Percentiles rank a stretch among this genome's conserved stretches.
Evolutionary conservation across 2,797 vertebrate genomes (phyloP).

Genomic region (Moxostoma hubbsi): DNA sequence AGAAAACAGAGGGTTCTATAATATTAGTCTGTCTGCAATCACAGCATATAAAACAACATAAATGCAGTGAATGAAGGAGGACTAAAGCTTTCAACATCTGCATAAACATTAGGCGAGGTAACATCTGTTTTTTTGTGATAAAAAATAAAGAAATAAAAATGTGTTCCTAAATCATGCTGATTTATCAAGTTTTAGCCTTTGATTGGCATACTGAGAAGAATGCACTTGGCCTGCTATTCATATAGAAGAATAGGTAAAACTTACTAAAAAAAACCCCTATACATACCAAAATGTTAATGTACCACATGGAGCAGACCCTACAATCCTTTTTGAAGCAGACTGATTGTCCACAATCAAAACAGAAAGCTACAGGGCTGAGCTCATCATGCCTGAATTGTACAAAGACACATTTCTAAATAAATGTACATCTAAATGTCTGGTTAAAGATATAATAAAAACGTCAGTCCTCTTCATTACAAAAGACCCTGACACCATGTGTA

Average conservation of each 20-base stretch:
- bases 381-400: not conserved
- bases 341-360: not conserved
- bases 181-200: conserved; percentile 4
- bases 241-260: conserved; percentile 2
- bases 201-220: not conserved
- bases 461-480: not conserved
- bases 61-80: not conserved
- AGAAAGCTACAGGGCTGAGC: not conserved
- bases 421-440: not conserved
- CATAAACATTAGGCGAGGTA: conserved; percentile 23
- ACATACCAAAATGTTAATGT: not conserved
- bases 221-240: not conserved
- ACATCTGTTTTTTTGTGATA: not conserved
- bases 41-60: not conserved
- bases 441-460: not conserved
- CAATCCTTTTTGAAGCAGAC: not conserved
- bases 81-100: conserved; percentile 4
- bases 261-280: not conserved
- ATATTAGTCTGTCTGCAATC: not conserved
- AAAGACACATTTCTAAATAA: not conserved
- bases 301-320: not conserved
- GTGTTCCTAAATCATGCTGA: not conserved
- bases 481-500: not conserved
- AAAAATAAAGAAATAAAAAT: no score
- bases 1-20: not conserved